These are phyloP conservation scores for Crocuta crocuta DNA, from an alignment of 2,113 vertebrate genomes.

Conservation along the genomic window DNA sequence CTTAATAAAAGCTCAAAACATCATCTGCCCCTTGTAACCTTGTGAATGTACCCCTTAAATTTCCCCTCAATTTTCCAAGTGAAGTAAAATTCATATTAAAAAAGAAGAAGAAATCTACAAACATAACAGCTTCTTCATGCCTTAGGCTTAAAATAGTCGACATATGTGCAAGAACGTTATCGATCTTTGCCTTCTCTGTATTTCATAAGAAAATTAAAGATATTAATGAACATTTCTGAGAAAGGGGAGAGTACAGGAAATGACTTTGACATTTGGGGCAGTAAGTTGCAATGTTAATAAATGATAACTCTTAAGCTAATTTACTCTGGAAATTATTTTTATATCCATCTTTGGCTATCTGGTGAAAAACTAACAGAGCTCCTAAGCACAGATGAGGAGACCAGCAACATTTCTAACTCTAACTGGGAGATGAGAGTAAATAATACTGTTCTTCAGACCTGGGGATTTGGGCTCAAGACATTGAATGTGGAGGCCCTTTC, in stretches of 20 bases:
- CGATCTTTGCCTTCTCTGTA: background rate
- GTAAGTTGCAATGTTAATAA: background rate
- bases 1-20: background rate
- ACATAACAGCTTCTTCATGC: background rate
- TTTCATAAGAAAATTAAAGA: background rate
- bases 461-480: background rate
- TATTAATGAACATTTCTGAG: background rate
- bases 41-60: background rate
- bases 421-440: background rate
- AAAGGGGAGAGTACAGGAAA: background rate
- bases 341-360: background rate
- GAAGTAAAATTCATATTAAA: background rate
- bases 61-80: background rate
- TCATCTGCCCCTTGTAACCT: background rate
- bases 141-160: background rate
- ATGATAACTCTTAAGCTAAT: background rate
- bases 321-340: background rate
- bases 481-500: background rate
- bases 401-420: background rate
- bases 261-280: background rate
- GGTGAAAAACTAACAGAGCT: background rate
- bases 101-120: background rate
- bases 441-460: background rate
- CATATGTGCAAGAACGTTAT: background rate
- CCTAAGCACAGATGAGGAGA: background rate